Evolutionary conservation across 2,113 vertebrate species (phyloP).

Genomic region (Cygnus atratus): DNA sequence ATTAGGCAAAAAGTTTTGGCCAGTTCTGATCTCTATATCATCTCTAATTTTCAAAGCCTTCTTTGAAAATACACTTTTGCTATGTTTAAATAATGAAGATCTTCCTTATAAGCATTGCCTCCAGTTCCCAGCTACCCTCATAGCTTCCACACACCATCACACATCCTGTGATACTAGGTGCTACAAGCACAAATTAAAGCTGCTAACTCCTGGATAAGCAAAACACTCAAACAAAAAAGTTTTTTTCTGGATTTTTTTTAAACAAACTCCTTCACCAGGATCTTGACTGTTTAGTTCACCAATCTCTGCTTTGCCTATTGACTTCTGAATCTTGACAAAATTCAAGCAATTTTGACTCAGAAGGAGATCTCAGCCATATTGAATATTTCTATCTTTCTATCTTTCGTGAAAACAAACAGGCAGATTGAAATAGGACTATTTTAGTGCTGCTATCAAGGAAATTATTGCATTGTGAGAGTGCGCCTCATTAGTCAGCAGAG

Average conservation of each 20-base stretch:
- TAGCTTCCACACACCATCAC: not conserved
- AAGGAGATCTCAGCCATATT: not conserved
- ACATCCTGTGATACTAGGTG: not conserved
- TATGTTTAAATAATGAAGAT: not conserved
- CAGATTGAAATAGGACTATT: not conserved
- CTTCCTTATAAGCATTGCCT: not conserved
- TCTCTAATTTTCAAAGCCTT: not conserved
- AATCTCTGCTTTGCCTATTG: not conserved
- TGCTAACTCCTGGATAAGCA: not conserved
- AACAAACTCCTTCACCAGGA: not conserved
- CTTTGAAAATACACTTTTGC: not conserved
- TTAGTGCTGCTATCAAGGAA: not conserved
- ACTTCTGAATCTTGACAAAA: not conserved
- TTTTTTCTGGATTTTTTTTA: too few species aligned
- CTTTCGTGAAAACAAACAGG: not conserved
- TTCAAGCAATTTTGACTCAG: not conserved
- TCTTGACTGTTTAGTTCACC: not conserved
- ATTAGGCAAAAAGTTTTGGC: not conserved
- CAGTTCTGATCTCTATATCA: not conserved
- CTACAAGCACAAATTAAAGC: not conserved
- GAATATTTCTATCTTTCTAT: not conserved
- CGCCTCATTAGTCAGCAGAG: not conserved
- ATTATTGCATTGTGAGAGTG: not conserved
- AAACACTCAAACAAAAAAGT: not conserved
- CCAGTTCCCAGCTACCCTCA: not conserved